A percentile compares a stretch with the other conserved stretches of the same genome.
These are phyloP conservation scores for Trochalopteron elliotii DNA, from an alignment of 2,113 vertebrate species.

Conservation along the genomic window DNA sequence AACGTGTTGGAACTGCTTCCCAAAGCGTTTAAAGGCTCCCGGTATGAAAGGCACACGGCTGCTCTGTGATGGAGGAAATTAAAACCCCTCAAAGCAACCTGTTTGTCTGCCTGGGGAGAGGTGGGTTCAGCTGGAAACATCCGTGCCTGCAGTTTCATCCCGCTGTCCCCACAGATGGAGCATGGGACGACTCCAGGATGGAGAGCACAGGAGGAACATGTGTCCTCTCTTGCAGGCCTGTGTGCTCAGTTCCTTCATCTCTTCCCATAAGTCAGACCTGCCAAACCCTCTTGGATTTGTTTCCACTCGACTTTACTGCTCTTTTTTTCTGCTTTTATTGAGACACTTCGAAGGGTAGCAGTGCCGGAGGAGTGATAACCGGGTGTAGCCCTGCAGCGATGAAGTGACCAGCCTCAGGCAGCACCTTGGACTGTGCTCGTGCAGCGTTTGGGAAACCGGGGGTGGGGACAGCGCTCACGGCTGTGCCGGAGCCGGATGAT, in stretches of 20 bases:
- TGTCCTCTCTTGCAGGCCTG: neutral
- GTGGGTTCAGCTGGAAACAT: neutral
- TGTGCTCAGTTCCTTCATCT: neutral
- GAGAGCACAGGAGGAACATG: rapidly evolving
- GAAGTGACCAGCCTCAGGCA: neutral
- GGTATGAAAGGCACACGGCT: neutral
- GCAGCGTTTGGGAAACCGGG: neutral
- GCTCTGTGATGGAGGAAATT: neutral
- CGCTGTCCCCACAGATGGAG: neutral
- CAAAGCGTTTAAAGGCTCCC: conserved; percentile 62
- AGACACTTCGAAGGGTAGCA: neutral
- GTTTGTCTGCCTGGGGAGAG: conserved; percentile 35
- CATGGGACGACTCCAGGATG: rapidly evolving
- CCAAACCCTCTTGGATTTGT: neutral
- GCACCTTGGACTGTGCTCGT: rapidly evolving
- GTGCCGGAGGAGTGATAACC: neutral
- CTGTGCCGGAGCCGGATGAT: neutral
- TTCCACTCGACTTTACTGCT: neutral
- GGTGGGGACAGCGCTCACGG: rapidly evolving
- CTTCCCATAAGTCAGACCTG: neutral
- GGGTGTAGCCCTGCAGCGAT: neutral
- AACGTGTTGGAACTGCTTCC: conserved; percentile 71
- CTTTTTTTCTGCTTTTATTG: neutral
- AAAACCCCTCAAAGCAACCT: conserved; percentile 29
- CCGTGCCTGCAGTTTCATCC: neutral